Evolutionary conservation across 2,113 vertebrate species (phyloP), one percentile per base, ranked within the genome.

Genomic region (Riparia riparia): DNA sequence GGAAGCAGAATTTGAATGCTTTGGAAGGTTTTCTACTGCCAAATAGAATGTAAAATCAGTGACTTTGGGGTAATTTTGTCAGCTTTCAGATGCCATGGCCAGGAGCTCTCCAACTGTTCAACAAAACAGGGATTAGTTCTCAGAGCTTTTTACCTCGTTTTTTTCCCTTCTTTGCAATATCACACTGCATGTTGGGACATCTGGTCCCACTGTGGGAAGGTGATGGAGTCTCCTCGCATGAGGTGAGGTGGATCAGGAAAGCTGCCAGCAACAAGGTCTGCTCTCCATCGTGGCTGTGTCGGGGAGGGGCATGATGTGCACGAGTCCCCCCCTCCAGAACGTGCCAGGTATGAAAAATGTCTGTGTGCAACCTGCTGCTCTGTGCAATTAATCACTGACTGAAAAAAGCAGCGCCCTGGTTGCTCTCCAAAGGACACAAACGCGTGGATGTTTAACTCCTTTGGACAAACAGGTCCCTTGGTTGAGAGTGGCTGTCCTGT

Each of bases 151-250:
- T 51, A 58, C 60, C 66, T 78, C 15, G 5, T 82, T 79, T 88
- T 90, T 69, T 79, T 8, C 73, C 47, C 57, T 68, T 89, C 80
- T 79, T 29, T 26, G 16, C 77, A 93, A 90, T 89, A 89, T 86
- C 88, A 51, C 70, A 37, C 76, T 92, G 81, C 31, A 16, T 72
- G 12, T 45, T 73, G 89, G 90, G 95, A 94, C 97, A 97, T 93
- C 97, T 97, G 96, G 96, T 94, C 93, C 92, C 95, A 87, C 79
- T 26, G 96, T 78, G 89, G 96, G 96, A 83, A 90, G 80, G 92
- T 78, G 90, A 92, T 90, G 42, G 87, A 87, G 94, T 94, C 93
- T 96, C 88, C 64, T 66, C 12, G 50, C 45, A 45, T 91, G 96
- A 97, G 70, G 77, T 16, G 31, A 81, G 91, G 64, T 28, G 22